Evolutionary conservation across 2,797 vertebrate species (phyloP), one percentile per base, ranked within the genome.

Genomic region (Hafferia zeledoni): DNA sequence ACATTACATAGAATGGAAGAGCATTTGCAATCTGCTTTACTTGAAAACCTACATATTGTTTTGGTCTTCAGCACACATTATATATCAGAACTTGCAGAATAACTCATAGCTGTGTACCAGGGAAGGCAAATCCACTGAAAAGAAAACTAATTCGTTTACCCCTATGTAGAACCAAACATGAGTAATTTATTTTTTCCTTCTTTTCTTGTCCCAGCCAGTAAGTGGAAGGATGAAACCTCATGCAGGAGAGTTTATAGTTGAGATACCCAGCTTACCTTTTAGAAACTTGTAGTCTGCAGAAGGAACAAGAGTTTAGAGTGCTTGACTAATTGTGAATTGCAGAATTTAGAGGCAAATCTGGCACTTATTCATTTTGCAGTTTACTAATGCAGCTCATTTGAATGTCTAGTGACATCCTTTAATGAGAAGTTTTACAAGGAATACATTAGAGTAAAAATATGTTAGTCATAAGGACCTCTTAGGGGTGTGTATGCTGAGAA

Each of bases 1-100:
- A 83, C 5, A 18, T 41, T 59, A 6, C 0, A 3, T 82, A 93
- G 91, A 96, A 69, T 33, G 49, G 44, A 93, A 95, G 85, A 65
- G 53, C 89, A 86, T 90, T 91, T 91, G 63, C 67, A 88, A 15
- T 88, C 56, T 76, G 60, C 61, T 87, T 91, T 69, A 86, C 65
- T 91, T 79, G n/a, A 89, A 91, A 96, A 67, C 44, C 37, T 46
- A 52, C 28, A 3, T 56, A 35, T 15, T 57, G 43, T 90, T 92
- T 89, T 91, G 35, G 76, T 92, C 84, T 65, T 96, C 60, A 83
- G 76, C 69, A 81, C 55, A 23, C 12, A n/a, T 70, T 89, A 30
- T 1, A 0, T 91, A 81, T 75, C 39, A 79, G 44, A 94, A 76
- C 59, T 47, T 74, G 31, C 67, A 84, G 39, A 64, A 37, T 50